phyloP scores from a whole-genome alignment of 2,797 vertebrate species.

The Eulemur mongoz region DNA sequence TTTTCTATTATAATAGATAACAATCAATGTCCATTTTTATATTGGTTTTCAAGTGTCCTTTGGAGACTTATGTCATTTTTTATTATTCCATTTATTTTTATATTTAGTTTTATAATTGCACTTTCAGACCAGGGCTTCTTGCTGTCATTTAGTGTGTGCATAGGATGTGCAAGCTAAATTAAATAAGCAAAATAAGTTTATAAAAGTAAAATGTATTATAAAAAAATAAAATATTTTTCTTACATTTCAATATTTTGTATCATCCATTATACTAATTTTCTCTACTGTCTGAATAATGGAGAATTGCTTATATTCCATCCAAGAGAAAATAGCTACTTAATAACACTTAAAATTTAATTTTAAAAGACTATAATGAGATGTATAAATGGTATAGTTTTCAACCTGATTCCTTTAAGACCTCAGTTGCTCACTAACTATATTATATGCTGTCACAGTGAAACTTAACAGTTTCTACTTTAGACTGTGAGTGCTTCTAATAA shows the following conservation, averaged over 20 bases:
- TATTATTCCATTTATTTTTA: slow-evolving; percentile 32
- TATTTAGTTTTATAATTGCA: slow-evolving; percentile 54
- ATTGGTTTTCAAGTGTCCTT: slow-evolving; percentile 24
- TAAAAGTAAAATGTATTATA: neutral
- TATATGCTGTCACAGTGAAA: neutral
- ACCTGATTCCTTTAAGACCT: neutral
- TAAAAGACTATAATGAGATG: neutral
- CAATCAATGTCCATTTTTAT: neutral
- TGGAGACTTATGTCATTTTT: slow-evolving; percentile 20
- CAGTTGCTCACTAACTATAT: neutral
- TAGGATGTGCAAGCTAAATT: neutral
- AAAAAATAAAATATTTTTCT: slow-evolving; percentile 38
- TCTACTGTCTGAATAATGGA: slow-evolving; percentile 6
- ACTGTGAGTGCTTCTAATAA: neutral
- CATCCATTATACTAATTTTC: neutral
- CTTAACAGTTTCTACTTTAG: slow-evolving; percentile 15
- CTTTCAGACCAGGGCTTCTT: neutral
- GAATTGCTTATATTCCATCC: neutral
- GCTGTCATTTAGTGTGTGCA: neutral
- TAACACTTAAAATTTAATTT: slow-evolving; percentile 36
- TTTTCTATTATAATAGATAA: slow-evolving; percentile 45
- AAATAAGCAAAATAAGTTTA: slow-evolving; percentile 24
- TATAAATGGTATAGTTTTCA: slow-evolving; percentile 34
- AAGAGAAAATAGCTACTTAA: neutral
- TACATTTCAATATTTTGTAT: neutral